Base-by-base conservation (phyloP, 2,113 vertebrate genomes). In the Nestor notabilis region DNA sequence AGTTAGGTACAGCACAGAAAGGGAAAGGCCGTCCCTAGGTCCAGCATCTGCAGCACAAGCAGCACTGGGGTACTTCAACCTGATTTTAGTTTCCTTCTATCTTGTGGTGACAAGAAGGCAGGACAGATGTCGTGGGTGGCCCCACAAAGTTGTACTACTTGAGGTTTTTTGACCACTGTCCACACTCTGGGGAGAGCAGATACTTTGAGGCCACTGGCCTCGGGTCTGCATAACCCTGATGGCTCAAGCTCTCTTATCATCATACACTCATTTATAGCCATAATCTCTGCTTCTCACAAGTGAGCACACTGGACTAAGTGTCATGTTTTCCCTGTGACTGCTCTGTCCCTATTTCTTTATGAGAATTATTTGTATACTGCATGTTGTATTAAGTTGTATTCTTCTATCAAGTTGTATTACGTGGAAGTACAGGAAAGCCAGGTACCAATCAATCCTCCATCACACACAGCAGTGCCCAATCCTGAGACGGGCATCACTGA, bases 191-290 rank as follows among this genome's bases (percentile, higher is more conserved):
- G 31, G 13, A 76, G 19, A 68, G 55, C 16, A 66, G 37, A 75
- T 16, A 33, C 28, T 25, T 4, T n/a, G 11, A 84, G 64, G 53
- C 29, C 66, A 69, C 4, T 0, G 0, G 20, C 33, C 69, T 71
- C n/a, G 18, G 52, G 33, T 77, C 50, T 41, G 46, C 52, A 28
- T n/a, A 49, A 37, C 17, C 43, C 25, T 50, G 41, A 44, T 41
- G 58, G 49, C n/a, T 74, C 39, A 72, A 52, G 47, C 65, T 90
- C 87, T 41, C 37, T 20, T 13, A 58, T 16, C 18, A 70, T 27
- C 25, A 17, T 11, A 24, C 7, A 21, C 33, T 91, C 18, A 74
- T 37, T 70, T 53, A 69, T 0, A 52, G 55, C 39, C n/a, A 21
- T 68, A 37, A 5, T 4, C 31, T 13, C 24, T 53, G 35, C 43